A percentile compares a stretch with the other conserved stretches of the same genome.
Conservation (phyloP, 2,113 vertebrate genomes). For the Chamaea fasciata region DNA sequence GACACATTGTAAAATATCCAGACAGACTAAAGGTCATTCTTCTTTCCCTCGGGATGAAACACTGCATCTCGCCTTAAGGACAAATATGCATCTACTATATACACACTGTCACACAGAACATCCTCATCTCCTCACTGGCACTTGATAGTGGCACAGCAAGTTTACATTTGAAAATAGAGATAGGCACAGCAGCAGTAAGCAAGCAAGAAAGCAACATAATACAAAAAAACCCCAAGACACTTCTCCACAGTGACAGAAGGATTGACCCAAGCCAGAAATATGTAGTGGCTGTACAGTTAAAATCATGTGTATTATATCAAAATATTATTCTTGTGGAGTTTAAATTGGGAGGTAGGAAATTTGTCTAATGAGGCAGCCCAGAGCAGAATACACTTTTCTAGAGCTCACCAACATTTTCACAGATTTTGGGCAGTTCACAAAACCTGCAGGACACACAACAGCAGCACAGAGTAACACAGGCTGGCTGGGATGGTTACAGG, state of each 20-base stretch:
- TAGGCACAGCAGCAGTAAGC: background rate
- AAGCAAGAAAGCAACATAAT: background rate
- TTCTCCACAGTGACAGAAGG: background rate
- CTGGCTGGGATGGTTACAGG: background rate
- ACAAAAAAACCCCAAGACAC: background rate
- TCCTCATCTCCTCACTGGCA: conserved; percentile 32
- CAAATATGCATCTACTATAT: conserved; percentile 43
- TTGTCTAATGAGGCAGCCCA: background rate
- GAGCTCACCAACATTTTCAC: background rate
- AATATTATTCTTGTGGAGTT: background rate
- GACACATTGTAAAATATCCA: conserved; percentile 35
- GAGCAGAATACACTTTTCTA: background rate
- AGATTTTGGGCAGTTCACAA: background rate
- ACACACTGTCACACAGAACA: conserved; percentile 31
- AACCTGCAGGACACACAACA: background rate
- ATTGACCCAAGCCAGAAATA: background rate
- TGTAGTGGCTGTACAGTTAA: background rate
- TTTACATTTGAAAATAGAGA: conserved; percentile 2
- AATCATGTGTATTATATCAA: background rate
- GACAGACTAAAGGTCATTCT: conserved; percentile 51
- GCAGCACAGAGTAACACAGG: background rate
- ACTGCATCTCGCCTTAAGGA: background rate
- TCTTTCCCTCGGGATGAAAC: conserved; percentile 26
- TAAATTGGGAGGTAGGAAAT: background rate
- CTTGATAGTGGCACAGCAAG: background rate